Evolutionary conservation across 2,888 invertebrate genomes (phyloP).

Genomic region (Melinaea marsaeus): DNA sequence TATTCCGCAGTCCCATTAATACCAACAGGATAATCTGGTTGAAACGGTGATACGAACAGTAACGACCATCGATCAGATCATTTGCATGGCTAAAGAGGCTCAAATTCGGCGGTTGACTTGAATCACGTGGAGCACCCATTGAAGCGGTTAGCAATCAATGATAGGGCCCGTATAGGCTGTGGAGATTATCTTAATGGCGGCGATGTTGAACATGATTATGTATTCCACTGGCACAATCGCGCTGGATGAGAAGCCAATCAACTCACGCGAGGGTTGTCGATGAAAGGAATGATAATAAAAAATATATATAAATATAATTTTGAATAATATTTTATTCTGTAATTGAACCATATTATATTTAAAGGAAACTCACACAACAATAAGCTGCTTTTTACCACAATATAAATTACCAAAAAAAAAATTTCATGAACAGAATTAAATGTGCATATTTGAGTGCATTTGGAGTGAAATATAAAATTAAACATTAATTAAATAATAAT

Average conservation of each 20-base stretch:
- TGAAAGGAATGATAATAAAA: slow-evolving; percentile 18
- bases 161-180: slow-evolving; percentile 38
- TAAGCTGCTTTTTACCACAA: no score
- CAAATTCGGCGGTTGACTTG: slow-evolving; percentile 19
- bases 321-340: no score
- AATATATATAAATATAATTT: no score
- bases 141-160: slow-evolving; percentile 46
- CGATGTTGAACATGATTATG: slow-evolving; percentile 63
- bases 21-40: slow-evolving; percentile 8
- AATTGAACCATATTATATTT: no score
- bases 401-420: no score
- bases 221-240: slow-evolving; percentile 70
- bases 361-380: no score
- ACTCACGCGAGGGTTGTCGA: slow-evolving; percentile 42
- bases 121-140: slow-evolving; percentile 26
- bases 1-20: background rate
- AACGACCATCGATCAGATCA: slow-evolving; percentile 5
- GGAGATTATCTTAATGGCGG: slow-evolving; percentile 70
- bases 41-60: background rate
- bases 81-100: slow-evolving; percentile 8
- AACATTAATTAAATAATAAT: no score
- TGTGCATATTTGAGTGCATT: no score
- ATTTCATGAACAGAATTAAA: no score
- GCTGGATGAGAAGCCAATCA: slow-evolving; percentile 74
- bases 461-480: no score